Percentiles rank a stretch among this genome's conserved stretches.
phyloP scores from a whole-genome alignment of 2,888 invertebrate species.

The Lumbricus terrestris region DNA sequence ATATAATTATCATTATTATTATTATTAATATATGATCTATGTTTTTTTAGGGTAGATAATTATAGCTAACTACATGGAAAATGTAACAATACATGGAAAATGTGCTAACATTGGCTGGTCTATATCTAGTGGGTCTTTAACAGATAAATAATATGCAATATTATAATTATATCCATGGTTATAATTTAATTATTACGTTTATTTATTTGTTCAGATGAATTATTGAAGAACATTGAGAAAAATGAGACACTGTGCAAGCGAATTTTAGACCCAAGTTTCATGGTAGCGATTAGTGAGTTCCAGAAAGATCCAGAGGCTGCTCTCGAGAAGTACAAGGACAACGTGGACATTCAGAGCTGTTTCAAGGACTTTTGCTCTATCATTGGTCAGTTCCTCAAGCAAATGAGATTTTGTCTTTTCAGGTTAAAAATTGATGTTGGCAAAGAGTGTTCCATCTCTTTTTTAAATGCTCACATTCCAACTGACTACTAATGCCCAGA shows the following conservation, averaged over 20 bases:
- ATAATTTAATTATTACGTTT: not conserved
- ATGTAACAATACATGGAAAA: no score
- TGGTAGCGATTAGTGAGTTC: slow-evolving; percentile 52
- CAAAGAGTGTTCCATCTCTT: not conserved
- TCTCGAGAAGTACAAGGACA: slow-evolving; percentile 49
- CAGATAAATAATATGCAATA: not conserved
- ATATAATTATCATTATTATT: no score
- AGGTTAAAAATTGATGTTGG: not conserved
- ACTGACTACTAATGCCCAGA: no score
- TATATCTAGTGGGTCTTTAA: not conserved
- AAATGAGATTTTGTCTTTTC: not conserved
- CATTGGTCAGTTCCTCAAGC: slow-evolving; percentile 45
- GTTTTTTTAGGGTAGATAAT: no score
- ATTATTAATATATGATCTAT: no score
- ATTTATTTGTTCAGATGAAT: slow-evolving; percentile 38
- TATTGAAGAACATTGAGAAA: slow-evolving; percentile 47
- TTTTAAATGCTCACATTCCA: no score
- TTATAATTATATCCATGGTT: not conserved
- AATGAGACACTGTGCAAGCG: slow-evolving; percentile 46
- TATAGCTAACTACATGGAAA: no score
- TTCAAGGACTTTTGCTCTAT: slow-evolving; percentile 52
- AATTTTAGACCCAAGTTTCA: slow-evolving; percentile 50
- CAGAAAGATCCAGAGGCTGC: slow-evolving; percentile 52
- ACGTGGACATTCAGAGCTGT: slow-evolving; percentile 51
- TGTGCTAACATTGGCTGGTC: no score